Evolutionary conservation across 2,113 vertebrate genomes (phyloP), one percentile per base, ranked within the genome.

Genomic region (Fregata magnificens): DNA sequence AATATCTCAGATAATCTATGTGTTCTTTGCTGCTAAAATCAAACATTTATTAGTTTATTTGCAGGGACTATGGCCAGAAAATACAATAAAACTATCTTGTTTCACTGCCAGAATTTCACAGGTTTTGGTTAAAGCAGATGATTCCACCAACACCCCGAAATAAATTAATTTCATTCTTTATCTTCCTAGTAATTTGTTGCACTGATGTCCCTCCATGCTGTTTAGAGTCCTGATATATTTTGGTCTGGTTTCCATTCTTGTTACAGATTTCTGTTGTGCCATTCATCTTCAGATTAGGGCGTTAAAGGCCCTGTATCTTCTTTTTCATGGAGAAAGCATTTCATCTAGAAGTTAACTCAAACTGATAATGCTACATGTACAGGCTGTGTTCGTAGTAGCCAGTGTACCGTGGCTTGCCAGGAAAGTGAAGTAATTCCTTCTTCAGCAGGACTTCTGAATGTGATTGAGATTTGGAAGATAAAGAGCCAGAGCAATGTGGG

Each of bases 341-440:
- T 93, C 3, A 45, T 24, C 42, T 9, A 58, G 38, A 71, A 71
- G 52, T 34, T 18, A 79, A 47, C 55, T 45, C 36, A 45, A 29
- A 53, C 31, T 1, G 16, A 13, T 20, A 4, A 44, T 0, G 4
- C 38, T 34, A 34, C 17, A 7, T 2, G 2, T 19, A 49, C 0
- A 1, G 55, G 56, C 44, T 82, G 45, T 6, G 61, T 59, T 59
- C 0, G 1, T 1, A 13, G 58, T 2, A 79, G 52, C 34, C 50
- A 62, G 47, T 3, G 15, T 7, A 9, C 32, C 1, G 0, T 2
- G 20, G 31, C 38, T 42, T 63, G n/a, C 12, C 65, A 82, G 47
- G 53, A 26, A 58, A 59, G 21, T 32, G 7, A 56, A 50, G 62
- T 5, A 40, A 44, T 11, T 53, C 40, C 67, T 45, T 44, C 72